Conservation (phyloP, 2,113 vertebrate species). For the Dromaius novaehollandiae region DNA sequence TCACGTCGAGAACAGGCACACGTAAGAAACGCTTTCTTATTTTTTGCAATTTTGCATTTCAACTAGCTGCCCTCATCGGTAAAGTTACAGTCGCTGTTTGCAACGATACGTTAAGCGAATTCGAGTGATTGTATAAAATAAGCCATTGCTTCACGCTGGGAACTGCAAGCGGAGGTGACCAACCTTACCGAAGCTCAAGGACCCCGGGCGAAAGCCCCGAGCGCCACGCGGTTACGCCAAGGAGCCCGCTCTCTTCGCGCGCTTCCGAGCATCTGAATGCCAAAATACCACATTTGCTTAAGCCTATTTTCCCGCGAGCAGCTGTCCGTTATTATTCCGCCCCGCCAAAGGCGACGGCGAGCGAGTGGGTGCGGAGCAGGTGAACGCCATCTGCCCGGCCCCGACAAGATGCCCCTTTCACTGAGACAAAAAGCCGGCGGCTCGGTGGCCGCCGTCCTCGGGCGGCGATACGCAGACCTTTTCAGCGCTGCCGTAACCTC, state of each 20-base stretch:
- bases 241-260: constrained; percentile 44
- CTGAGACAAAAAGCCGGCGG: constrained; percentile 30
- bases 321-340: constrained; percentile 80
- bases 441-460: constrained; percentile 61
- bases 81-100: rapidly evolving
- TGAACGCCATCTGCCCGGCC: constrained; percentile 82
- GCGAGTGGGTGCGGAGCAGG: constrained; percentile 80
- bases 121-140: neutral
- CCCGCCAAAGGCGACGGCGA: constrained; percentile 73
- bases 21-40: neutral
- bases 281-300: constrained; percentile 71
- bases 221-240: neutral
- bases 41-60: neutral
- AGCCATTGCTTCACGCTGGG: too few relatives aligned
- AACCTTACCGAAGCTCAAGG: too few relatives aligned
- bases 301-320: constrained; percentile 79
- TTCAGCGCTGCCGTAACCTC: constrained; percentile 52
- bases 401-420: constrained; percentile 66
- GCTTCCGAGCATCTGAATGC: constrained; percentile 73
- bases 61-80: neutral
- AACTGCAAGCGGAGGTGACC: too few relatives aligned
- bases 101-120: too few relatives aligned
- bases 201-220: neutral
- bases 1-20: neutral
- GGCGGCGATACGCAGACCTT: constrained; percentile 23